Base-by-base conservation (phyloP, 2,113 vertebrate species). In the Lampris megalopsis region DNA sequence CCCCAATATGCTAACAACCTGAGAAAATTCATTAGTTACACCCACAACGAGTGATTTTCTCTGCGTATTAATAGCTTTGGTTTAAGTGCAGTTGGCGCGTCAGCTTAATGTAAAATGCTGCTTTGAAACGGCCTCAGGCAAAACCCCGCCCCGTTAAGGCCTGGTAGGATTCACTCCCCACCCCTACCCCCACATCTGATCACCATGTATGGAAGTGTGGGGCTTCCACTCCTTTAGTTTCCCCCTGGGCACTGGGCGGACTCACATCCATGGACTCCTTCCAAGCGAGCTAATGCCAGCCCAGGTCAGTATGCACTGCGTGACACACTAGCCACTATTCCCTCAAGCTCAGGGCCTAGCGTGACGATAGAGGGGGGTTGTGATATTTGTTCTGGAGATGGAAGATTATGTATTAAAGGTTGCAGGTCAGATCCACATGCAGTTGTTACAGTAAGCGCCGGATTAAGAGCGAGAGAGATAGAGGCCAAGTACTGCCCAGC, bases 351-450 rank as follows among this genome's bases (percentile, higher is more conserved):
- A n/a, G 4, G 77, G 63, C 61, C 53, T 82, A 9, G 63, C 59
- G 10, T 69, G 74, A 82, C 64, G 71, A 38, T 65, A 40, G 1
- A 62, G 68, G 71, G 75, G 72, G 67, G 63, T 6, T 54, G 52
- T 56, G 63, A 75, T 83, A 71, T 86, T 84, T 76, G 60, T 71
- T 83, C 66, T 89, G 73, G 83, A 86, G 80, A 90, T 84, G 71
- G 79, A 66, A 86, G 90, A 87, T 91, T 90, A 88, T 88, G 81
- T 86, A 81, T 87, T 86, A 84, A 83, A 48, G 1, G 70, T 77
- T 79, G 53, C 71, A 73, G 81, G 82, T 83, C 84, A 83, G 73
- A 82, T 57, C 82, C 70, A 69, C 71, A 65, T 64, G 75, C 85
- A 70, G 87, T 84, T 81, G 86, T 88, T 86, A 65, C 60, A 66